Base-by-base conservation (phyloP, 2,888 invertebrate genomes). In the Maniola hyperantus region DNA sequence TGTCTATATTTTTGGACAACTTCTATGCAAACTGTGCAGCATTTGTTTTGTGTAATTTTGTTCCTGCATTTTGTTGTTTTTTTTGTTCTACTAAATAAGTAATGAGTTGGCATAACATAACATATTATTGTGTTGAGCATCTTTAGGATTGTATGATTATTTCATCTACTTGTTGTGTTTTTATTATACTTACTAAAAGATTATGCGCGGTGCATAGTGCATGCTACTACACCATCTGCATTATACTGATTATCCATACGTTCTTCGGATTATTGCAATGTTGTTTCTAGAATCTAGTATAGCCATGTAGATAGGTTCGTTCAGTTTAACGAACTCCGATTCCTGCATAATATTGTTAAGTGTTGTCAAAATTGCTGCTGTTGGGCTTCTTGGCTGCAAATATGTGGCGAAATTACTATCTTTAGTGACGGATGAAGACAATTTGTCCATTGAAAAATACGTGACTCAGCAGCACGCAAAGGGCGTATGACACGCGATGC, bases 391-490 rank as follows among this genome's bases (percentile, higher is more conserved):
- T 15, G 59, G 5, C 20, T 39, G 55, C 36, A 20, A 50, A 51
- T 50, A 36, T 33, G 60, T 34, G 42, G 51, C n/a, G 58, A 58
- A 66, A 66, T 68, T 61, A 64, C 61, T 55, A 64, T 61, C 58
- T 64, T 70, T 67, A 69, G 64, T 54, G 70, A 70, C 64, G 68
- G 61, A 70, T 66, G 64, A 64, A 73, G 76, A 77, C 79, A 74
- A 83, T 84, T 83, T 81, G 79, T 78, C 70, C 77, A 79, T 76
- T 77, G 76, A 78, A 79, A 26, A 78, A 78, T 76, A 73, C 71
- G 70, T 74, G 62, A 66, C 46, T 61, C 72, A 74, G 72, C 72
- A 73, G 72, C 80, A 82, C 81, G 83, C 79, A 79, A 77, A 77
- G 75, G 74, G 66, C 64, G 20, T 53, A 26, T 42, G 51, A 74